These are phyloP conservation scores for Aphaenogaster ashmeadi DNA, from an alignment of 1,140 invertebrate genomes.

Conservation along the genomic window DNA sequence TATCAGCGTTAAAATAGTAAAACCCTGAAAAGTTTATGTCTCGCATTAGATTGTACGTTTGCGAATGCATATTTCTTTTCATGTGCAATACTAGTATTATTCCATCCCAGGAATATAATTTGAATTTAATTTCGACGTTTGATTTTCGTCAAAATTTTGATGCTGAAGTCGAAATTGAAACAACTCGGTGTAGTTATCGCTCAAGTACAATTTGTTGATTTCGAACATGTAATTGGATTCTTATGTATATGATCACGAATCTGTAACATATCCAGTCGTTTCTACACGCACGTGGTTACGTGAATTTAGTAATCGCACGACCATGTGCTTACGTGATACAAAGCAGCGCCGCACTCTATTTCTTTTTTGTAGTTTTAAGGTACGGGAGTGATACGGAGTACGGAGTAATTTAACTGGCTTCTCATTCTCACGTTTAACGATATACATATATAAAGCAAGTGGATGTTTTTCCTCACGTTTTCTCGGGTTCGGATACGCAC, in stretches of 20 bases:
- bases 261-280: neutral
- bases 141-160: neutral
- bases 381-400: neutral
- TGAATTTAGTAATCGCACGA: constrained; percentile 40
- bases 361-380: constrained; percentile 58
- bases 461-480: neutral
- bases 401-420: neutral
- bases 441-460: neutral
- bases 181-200: neutral
- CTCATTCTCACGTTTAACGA: neutral
- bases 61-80: neutral
- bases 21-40: neutral
- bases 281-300: constrained; percentile 42
- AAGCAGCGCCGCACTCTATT: constrained; percentile 2
- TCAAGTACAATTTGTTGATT: neutral
- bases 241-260: too few species aligned
- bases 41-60: neutral
- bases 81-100: neutral
- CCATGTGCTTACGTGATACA: constrained; percentile 23
- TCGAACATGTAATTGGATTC: neutral
- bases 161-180: neutral
- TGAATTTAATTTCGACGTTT: too few species aligned
- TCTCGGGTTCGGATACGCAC: neutral
- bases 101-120: neutral
- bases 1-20: neutral